Percentiles rank a stretch among this genome's conserved stretches.
phyloP scores from a whole-genome alignment of 2,888 invertebrate genomes.

The Apamea sordens region DNA sequence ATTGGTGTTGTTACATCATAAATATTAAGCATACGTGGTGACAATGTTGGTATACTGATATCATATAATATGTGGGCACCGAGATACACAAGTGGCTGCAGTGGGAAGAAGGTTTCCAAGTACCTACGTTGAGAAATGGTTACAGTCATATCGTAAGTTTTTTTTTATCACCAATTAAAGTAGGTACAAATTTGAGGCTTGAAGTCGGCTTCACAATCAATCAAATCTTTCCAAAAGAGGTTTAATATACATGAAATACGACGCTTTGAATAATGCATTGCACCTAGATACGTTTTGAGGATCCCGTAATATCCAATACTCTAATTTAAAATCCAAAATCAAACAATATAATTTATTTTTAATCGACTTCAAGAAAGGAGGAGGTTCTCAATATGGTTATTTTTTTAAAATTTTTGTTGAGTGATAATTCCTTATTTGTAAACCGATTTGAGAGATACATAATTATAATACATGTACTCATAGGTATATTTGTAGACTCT shows the following conservation, averaged over 20 bases:
- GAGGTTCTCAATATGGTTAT: too few relatives aligned
- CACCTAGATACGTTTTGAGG: background rate
- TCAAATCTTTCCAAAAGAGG: background rate
- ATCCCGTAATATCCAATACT: background rate
- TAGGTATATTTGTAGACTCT: too few relatives aligned
- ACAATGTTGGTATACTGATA: conserved; percentile 40
- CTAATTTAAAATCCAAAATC: too few relatives aligned
- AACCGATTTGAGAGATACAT: too few relatives aligned
- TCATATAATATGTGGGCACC: conserved; percentile 21
- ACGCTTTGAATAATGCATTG: background rate
- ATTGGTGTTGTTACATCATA: conserved; percentile 41
- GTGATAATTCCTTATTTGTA: too few relatives aligned
- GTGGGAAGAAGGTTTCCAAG: conserved; percentile 15
- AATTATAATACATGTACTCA: too few relatives aligned
- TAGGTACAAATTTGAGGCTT: background rate
- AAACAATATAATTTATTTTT: too few relatives aligned
- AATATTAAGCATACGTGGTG: conserved; percentile 22
- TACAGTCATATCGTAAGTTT: background rate
- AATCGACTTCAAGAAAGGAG: too few relatives aligned
- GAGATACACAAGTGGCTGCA: background rate
- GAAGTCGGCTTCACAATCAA: background rate
- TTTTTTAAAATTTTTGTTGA: too few relatives aligned
- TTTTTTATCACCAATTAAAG: background rate
- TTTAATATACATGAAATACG: too few relatives aligned
- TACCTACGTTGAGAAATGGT: background rate